Evolutionary conservation across 2,113 vertebrate genomes (phyloP), one percentile per base, ranked within the genome.

Genomic region (Halcyon senegalensis): DNA sequence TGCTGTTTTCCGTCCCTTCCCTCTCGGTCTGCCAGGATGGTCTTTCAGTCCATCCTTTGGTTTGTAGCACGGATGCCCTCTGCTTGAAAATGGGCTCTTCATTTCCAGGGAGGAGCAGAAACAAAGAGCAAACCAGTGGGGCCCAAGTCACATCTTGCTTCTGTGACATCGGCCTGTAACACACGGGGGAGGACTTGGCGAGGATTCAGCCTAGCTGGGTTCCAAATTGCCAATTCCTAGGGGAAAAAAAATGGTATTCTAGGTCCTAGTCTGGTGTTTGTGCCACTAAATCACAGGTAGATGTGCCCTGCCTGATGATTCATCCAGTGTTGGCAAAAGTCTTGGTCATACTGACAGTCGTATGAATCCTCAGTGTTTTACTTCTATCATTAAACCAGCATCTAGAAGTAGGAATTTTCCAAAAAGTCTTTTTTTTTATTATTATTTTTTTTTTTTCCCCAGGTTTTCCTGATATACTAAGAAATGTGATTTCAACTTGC

Each of bases 341-440:
- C 31, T 17, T 1, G 4, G n/a, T 58, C 48, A 5, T 31, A 3
- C 43, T 6, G 81, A 9, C 2, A 10, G 43, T 50, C 1, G 0
- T 41, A 7, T 31, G 24, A 68, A 19, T 28, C 18, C 37, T 69
- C 33, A 4, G 13, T 25, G 13, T 24, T 84, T 53, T 66, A 14
- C 23, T 90, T 10, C 16, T 33, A 5, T 16, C 80, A 79, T 66
- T 11, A 53, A 83, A 73, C 11, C 10, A 13, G 3, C 16, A 27
- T 62, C 68, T 41, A 58, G 35, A 86, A 55, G 12, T 20, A 33
- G 23, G 50, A 15, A 25, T 74, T 91, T 69, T 62, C 59, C 55
- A 73, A 8, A 12, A 63, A 53, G 21, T 24, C 20, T 37, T 28
- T 0, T 50, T 13, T 50, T 25, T 50, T 50, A n/a, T n/a, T 35